Conservation (phyloP, 2,888 invertebrate genomes). For the Meghimatium bilineatum region DNA sequence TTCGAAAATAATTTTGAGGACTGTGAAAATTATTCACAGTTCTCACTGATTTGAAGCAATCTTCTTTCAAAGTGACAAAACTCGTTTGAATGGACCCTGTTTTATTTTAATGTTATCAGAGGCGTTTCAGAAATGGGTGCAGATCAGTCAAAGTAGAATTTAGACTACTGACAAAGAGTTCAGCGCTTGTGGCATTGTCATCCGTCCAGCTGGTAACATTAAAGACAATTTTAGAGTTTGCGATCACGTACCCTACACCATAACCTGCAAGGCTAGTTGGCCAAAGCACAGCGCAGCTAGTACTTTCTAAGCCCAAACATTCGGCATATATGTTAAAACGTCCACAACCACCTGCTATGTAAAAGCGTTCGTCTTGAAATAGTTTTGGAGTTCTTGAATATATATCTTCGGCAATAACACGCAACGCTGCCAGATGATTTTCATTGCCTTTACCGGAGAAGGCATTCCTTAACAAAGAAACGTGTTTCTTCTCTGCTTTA, state of each 20-base stretch:
- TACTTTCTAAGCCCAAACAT: slow-evolving; percentile 14
- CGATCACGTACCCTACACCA: slow-evolving; percentile 37
- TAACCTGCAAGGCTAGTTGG: slow-evolving; percentile 21
- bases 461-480: not conserved
- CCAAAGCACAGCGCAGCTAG: slow-evolving; percentile 24
- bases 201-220: slow-evolving; percentile 8
- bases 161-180: slow-evolving; percentile 4
- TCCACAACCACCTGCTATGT: not conserved
- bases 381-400: not conserved
- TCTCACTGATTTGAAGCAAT: too few species aligned
- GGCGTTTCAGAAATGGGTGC: slow-evolving; percentile 2
- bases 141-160: not conserved
- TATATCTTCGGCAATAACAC: slow-evolving; percentile 2
- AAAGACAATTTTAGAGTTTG: slow-evolving; percentile 18
- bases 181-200: not conserved
- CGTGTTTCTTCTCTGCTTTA: slow-evolving; percentile 26
- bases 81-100: too few species aligned
- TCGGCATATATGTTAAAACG: slow-evolving; percentile 16
- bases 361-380: not conserved
- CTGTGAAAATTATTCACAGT: too few species aligned
- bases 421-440: slow-evolving; percentile 31
- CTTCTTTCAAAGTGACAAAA: too few species aligned
- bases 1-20: too few species aligned
- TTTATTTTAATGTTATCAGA: not conserved
- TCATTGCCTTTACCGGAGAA: slow-evolving; percentile 10